Conservation (phyloP, 1,140 invertebrate genomes). For the Ruditapes philippinarum region DNA sequence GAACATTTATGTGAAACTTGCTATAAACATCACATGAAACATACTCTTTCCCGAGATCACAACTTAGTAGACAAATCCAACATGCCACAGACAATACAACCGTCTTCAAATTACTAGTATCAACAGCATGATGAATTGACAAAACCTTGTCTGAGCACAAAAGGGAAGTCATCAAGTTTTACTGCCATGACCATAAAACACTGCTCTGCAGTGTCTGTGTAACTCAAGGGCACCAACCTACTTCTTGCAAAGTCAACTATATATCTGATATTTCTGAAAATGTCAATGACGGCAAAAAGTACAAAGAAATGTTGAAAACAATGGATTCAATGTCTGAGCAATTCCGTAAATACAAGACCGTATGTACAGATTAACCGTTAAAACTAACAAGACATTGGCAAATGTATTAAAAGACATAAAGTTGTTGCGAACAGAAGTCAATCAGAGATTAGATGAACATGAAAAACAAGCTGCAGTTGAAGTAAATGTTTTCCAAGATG, state of each 20-base stretch:
- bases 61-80: background rate
- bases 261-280: background rate
- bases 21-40: background rate
- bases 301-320: background rate
- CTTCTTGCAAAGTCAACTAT: background rate
- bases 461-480: background rate
- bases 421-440: background rate
- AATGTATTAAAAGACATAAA: background rate
- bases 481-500: background rate
- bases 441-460: background rate
- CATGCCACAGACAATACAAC: background rate
- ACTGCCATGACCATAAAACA: background rate
- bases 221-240: background rate
- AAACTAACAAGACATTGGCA: background rate
- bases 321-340: background rate
- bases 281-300: background rate
- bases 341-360: background rate
- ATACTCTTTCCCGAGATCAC: background rate
- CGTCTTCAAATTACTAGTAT: background rate
- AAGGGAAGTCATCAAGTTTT: background rate
- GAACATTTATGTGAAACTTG: background rate
- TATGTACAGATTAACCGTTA: background rate
- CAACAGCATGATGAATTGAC: background rate
- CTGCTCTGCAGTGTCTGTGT: constrained; percentile 1
- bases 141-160: background rate